Base-by-base conservation (phyloP, 2,797 vertebrate genomes). In the Anas bernieri region DNA sequence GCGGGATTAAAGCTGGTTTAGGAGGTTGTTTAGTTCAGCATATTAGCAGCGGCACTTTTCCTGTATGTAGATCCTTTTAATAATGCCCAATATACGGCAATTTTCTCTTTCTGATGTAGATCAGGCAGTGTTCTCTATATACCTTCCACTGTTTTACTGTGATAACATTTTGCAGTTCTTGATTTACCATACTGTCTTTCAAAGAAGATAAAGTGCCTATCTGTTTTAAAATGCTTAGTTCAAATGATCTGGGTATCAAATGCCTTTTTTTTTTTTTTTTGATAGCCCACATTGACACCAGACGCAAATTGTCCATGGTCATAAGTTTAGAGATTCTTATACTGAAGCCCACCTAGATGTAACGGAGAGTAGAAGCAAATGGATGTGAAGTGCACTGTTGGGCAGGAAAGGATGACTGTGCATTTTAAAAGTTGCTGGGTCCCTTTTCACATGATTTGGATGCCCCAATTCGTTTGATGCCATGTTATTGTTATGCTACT, bases 171-270 rank as follows among this genome's bases (percentile, higher is more conserved):
- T 84, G 43, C 52, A n/a, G 15, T 88, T 88, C 83, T 48, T 86
- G 76, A 69, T 90, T 86, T 78, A 52, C 41, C 37, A 23, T 72
- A 35, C 18, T 12, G 1, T 20, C 59, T 76, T 93, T 79, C 74
- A 88, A 94, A 88, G 58, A 91, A 73, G 62, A 89, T 10, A 91
- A 67, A 95, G 83, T 30, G 15, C 66, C 88, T 80, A 48, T 28
- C 22, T 1, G 0, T 61, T 26, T 54, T 55, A 52, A 83, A 91
- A 75, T 33, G 31, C 23, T 83, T 59, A 22, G 30, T 66, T 93
- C 41, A 63, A 67, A 67, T 41, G 55, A 83, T 69, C 46, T 52
- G 63, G 18, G 48, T 8, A 81, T 52, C 18, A 90, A 76, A 79
- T 43, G 6, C 18, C 83, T 82, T 23, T 48, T 48, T 48, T 46